phyloP scores from a whole-genome alignment of 2,888 invertebrate species.

The Ganaspis brasiliensis region DNA sequence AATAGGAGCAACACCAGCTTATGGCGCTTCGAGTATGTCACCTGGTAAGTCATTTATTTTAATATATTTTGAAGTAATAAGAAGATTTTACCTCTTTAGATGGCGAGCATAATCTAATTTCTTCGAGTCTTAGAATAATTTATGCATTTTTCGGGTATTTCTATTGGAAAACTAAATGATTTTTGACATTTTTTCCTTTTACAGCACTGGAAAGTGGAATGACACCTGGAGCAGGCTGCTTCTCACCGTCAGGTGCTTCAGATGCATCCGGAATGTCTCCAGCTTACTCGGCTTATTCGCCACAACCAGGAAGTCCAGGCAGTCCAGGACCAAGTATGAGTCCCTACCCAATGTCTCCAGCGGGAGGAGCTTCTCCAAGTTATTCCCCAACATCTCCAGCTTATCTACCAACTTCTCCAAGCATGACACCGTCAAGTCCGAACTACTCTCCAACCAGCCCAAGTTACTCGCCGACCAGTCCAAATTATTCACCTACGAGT shows the following conservation, averaged over 20 bases:
- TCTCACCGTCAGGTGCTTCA: conserved; percentile 97
- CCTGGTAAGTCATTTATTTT: conserved; percentile 69
- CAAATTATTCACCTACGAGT: conserved; percentile 24
- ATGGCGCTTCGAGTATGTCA: conserved; percentile 83
- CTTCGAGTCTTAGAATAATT: conserved; percentile 45
- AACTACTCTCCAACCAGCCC: conserved; percentile 59
- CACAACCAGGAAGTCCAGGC: conserved; percentile 88
- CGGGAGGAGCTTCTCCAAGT: conserved; percentile 84
- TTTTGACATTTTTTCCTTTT: background rate
- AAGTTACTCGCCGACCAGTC: conserved; percentile 48
- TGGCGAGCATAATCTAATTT: too few species aligned
- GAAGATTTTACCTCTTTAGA: too few species aligned
- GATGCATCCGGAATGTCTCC: conserved; percentile 97
- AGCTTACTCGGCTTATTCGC: conserved; percentile 90
- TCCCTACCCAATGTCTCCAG: conserved; percentile 87
- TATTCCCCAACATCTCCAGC: conserved; percentile 85
- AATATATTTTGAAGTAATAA: too few species aligned
- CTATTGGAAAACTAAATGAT: background rate
- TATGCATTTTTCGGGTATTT: background rate
- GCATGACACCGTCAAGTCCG: conserved; percentile 86
- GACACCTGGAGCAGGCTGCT: conserved; percentile 99
- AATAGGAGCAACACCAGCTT: conserved; percentile 89
- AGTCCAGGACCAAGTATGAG: conserved; percentile 93
- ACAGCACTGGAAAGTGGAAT: conserved; percentile 90
- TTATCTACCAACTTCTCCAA: conserved; percentile 86